Conservation (phyloP, 2,888 invertebrate species). For the Horisme vitalbata region DNA sequence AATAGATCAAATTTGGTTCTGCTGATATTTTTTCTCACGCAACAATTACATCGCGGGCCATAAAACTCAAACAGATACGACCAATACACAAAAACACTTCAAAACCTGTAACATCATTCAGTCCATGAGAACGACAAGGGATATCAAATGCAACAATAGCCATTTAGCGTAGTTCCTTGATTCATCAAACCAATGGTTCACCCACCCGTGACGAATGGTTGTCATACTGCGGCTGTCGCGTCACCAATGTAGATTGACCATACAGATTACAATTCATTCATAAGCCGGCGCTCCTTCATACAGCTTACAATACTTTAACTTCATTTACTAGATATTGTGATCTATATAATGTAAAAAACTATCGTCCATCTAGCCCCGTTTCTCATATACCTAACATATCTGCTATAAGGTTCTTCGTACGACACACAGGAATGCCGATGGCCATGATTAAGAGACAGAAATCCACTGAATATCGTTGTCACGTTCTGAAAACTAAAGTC, state of each 20-base stretch:
- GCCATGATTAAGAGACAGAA: no score
- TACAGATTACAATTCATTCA: slow-evolving; percentile 41
- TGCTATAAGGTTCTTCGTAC: no score
- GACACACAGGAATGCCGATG: no score
- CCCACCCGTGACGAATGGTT: slow-evolving; percentile 56
- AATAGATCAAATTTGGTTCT: no score
- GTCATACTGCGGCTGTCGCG: slow-evolving; percentile 36
- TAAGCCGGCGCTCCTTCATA: slow-evolving; percentile 47
- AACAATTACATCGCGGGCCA: slow-evolving; percentile 12
- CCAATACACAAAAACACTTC: slow-evolving; percentile 21
- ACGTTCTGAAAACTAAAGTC: no score
- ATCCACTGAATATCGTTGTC: no score
- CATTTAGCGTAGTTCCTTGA: slow-evolving; percentile 66
- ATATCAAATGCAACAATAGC: slow-evolving; percentile 51
- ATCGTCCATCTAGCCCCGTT: no score
- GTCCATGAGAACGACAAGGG: slow-evolving; percentile 54
- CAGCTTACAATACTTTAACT: slow-evolving; percentile 39
- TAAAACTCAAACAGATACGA: slow-evolving; percentile 15
- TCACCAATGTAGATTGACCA: slow-evolving; percentile 41
- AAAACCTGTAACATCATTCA: slow-evolving; percentile 28
- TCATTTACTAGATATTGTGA: no score
- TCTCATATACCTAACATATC: no score
- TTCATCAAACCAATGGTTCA: slow-evolving; percentile 53
- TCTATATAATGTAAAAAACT: no score
- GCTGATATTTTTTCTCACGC: slow-evolving; percentile 7